These are phyloP conservation scores for Procambarus virginalis DNA, from an alignment of 1,140 invertebrate genomes.

Conservation along the genomic window DNA sequence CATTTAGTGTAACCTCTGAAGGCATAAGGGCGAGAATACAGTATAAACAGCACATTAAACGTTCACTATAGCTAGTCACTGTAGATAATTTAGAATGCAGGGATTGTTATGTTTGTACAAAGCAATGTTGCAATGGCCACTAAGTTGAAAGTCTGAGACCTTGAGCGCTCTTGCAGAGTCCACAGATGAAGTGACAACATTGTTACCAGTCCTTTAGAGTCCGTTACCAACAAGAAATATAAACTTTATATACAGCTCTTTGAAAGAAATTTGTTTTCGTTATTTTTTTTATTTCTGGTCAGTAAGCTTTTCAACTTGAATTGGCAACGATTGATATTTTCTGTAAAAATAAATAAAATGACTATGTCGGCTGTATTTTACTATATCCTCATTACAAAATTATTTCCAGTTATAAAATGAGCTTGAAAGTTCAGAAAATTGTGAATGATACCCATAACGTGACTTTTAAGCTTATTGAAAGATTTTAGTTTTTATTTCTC, in stretches of 20 bases:
- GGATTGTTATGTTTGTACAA: slow-evolving; percentile 67
- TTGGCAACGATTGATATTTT: slow-evolving; percentile 66
- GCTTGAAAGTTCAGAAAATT: background rate
- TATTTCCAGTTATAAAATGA: too few species aligned
- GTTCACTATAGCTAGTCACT: slow-evolving; percentile 66
- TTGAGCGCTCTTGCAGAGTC: background rate
- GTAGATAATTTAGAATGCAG: slow-evolving; percentile 55
- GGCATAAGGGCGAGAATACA: background rate
- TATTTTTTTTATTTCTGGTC: slow-evolving; percentile 40
- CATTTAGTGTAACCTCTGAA: slow-evolving; percentile 8
- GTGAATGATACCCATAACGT: background rate
- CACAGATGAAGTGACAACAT: slow-evolving; percentile 1
- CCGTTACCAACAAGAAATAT: background rate
- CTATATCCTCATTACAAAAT: background rate
- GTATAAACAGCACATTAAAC: slow-evolving; percentile 50
- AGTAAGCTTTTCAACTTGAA: slow-evolving; percentile 63
- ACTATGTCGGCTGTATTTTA: slow-evolving; percentile 33
- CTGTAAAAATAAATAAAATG: slow-evolving; percentile 67
- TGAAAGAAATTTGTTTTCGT: slow-evolving; percentile 2
- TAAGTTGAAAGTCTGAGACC: background rate
- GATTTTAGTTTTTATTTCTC: slow-evolving; percentile 11
- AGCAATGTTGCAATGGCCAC: slow-evolving; percentile 23
- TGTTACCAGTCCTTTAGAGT: slow-evolving; percentile 7
- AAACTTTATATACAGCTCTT: slow-evolving; percentile 28
- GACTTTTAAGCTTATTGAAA: slow-evolving; percentile 1